Evolutionary conservation across 2,888 invertebrate genomes (phyloP), one percentile per base, ranked within the genome.

Genomic region (Sarcophaga rosellei): DNA sequence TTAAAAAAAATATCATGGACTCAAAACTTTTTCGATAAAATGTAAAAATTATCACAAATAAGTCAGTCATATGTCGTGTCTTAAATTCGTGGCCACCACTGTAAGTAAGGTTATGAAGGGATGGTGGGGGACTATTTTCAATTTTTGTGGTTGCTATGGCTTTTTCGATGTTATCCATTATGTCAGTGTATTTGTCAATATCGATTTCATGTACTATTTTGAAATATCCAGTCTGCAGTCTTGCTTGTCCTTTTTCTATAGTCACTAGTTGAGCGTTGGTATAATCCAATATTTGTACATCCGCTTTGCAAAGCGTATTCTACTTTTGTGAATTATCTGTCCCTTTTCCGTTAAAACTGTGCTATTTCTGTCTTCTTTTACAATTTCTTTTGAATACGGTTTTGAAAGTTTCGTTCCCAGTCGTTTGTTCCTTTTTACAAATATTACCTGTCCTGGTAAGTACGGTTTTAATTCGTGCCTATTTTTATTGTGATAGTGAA

Each of bases 181-280:
- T 45, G 23, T 23, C 63, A n/a, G 70, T 47, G 21, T 87, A 82
- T 66, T 68, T 63, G 12, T 76, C 25, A 2, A 83, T 17, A 17
- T 88, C 80, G 15, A 87, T 75, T 15, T 70, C 23, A 25, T 88
- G 87, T 20, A 88, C 73, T 5, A 85, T 47, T 68, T 83, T 87
- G 20, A 23, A 6, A 45, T 53, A 23, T 25, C 20, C 20, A 65
- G 17, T 53, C 75, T 75, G 65, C 44, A 65, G 62, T 63, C 68
- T 88, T 3, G 80, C 78, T 11, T 15, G 78, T 62, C 86, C 85
- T 12, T 57, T 72, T 21, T 84, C 74, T 10, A 88, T 72, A 5
- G 73, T 63, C 2, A 86, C 59, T 2, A 84, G 17, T 21, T 86
- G 81, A 8, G 77, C 72, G 59, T 85, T 81, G 11, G 80, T 74